phyloP scores from a whole-genome alignment of 2,113 vertebrate species.

The Cavia aperea region DNA sequence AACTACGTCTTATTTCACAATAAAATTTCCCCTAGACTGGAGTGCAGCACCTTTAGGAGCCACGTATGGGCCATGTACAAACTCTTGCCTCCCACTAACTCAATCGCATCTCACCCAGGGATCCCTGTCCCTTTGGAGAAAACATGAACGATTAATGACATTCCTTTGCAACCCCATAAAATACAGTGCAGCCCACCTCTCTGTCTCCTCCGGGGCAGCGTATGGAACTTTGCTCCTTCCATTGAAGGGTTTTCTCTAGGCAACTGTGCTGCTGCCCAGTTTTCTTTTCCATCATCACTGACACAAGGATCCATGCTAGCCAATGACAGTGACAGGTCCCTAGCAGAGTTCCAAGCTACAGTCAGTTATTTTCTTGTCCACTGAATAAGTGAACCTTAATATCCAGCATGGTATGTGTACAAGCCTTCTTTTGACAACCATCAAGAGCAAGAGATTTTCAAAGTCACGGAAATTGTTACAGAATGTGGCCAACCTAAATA shows the following conservation, averaged over 20 bases:
- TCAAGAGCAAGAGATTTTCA: not conserved
- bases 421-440: not conserved
- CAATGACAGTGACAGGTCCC: not conserved
- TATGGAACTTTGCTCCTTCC: not conserved
- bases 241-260: not conserved
- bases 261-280: not conserved
- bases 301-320: not conserved
- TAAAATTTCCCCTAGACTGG: not conserved
- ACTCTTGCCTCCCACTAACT: not conserved
- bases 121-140: not conserved
- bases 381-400: not conserved
- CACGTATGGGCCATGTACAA: not conserved
- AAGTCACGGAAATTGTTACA: too few species aligned
- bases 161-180: not conserved
- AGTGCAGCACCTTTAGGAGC: not conserved
- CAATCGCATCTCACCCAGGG: not conserved
- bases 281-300: not conserved
- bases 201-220: not conserved
- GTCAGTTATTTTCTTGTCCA: not conserved
- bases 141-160: not conserved
- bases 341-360: not conserved
- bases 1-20: not conserved
- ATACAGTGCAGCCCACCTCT: not conserved
- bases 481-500: too few species aligned
- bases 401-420: not conserved